Base-by-base conservation (phyloP, 2,113 vertebrate genomes). In the Grus americana region DNA sequence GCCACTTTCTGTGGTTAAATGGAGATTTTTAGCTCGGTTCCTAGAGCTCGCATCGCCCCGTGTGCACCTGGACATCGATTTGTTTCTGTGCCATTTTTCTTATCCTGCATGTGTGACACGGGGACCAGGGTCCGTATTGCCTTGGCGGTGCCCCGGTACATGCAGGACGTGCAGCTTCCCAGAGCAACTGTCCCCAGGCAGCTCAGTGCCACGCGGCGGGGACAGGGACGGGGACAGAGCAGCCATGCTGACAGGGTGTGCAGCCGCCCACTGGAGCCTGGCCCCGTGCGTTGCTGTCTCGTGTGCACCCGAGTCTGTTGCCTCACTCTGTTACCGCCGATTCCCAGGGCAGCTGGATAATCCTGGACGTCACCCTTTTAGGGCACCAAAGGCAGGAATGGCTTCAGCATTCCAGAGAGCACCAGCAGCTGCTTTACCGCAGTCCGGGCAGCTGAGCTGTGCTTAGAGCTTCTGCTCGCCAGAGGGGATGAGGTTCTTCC, bases 1-100 rank as follows among this genome's bases (percentile, higher is more conserved):
- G 81, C 86, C 96, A 74, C 66, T 95, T 70, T 92, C 82, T 72
- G 87, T 87, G 92, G 62, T 84, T 94, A 88, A 86, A 86, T 29
- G 46, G 84, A 82, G 86, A 58, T 78, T 93, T 97, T 96, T 87
- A 96, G 79, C 79, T 90, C 10, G 0, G 81, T 93, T 96, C 90
- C 75, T 82, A 82, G 84, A 93, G 87, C 68, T 91, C 20, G 0
- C 84, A 61, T 95, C 5, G 1, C 71, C 58, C 67, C 1, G 1
- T 8, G 80, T 65, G 81, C 70, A 27, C 67, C 70, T 3, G 8
- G 79, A 36, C 73, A 42, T 93, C 2, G 21, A 46, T 86, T 79
- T 4, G 5, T 90, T 59, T 70, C 92, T 36, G 1, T 10, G 83
- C 86, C 2, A 5, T 36, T 79, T 70, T 47, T 44, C 73, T 36